Evolutionary conservation across 35 echinoderm and acorn worm species (phyloP).

Genomic region (Heliocidaris tuberculata): DNA sequence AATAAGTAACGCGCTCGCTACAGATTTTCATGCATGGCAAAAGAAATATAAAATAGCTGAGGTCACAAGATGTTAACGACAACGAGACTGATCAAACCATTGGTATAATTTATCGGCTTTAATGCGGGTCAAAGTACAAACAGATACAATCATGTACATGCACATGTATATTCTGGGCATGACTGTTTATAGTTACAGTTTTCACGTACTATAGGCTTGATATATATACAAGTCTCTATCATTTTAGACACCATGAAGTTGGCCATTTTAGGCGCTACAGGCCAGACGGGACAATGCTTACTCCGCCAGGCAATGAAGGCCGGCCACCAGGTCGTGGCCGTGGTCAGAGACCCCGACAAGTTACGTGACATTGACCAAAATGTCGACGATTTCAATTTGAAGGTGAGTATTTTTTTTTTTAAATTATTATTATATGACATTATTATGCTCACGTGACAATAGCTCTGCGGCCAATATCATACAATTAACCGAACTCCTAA

Average conservation of each 20-base stretch:
- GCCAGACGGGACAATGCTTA: constrained; percentile 36
- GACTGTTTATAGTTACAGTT: background rate
- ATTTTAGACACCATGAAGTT: constrained; percentile 1
- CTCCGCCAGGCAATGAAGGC: constrained; percentile 16
- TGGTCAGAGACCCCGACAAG: constrained; percentile 38
- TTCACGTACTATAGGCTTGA: background rate
- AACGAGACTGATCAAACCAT: too few relatives aligned
- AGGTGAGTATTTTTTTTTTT: constrained; percentile 9
- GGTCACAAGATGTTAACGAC: too few relatives aligned
- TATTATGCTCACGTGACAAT: background rate
- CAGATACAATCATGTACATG: background rate
- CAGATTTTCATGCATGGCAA: too few relatives aligned
- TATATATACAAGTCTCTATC: background rate
- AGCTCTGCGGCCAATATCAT: too few relatives aligned
- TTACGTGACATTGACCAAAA: constrained; percentile 2
- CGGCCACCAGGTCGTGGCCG: constrained; percentile 42
- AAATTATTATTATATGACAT: too few relatives aligned
- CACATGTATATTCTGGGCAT: too few relatives aligned
- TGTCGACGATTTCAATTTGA: constrained; percentile 26
- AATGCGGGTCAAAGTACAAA: background rate
- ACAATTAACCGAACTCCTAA: too few relatives aligned
- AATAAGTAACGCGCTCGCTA: too few relatives aligned
- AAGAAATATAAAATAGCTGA: too few relatives aligned
- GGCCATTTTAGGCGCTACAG: constrained; percentile 54
- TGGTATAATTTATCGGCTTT: too few relatives aligned